Base-by-base conservation (phyloP, 2,113 vertebrate genomes). In the Nematolebias whitei region DNA sequence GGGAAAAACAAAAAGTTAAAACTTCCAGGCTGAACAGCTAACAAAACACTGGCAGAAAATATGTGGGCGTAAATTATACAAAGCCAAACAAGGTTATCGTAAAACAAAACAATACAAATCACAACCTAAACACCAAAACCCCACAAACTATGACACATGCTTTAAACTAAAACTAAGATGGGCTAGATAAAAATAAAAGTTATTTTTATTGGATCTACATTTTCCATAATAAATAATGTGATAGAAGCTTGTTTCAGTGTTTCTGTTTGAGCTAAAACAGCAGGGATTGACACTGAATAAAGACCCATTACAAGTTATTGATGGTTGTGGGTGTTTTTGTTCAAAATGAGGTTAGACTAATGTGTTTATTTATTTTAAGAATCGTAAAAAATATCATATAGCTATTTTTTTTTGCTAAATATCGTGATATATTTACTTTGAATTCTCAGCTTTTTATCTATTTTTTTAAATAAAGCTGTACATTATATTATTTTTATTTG, bases 201-300 rank as follows among this genome's bases (percentile, higher is more conserved):
- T 38, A 60, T 67, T 72, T 79, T n/a, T 60, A 75, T 70, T 82
- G 54, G 63, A 60, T 79, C 65, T 62, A 74, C 68, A 53, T 83
- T 78, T 82, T 55, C 20, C 67, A n/a, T 55, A 32, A 58, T 80
- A 62, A 79, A 80, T 64, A 82, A 76, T 67, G 68, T 41, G 9
- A 43, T 62, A 53, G 39, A 52, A 63, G 62, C 29, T 61, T 73
- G 69, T 63, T 65, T 82, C 47, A 55, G 73, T 59, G 60, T 40
- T 61, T 73, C 62, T 58, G 67, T 45, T 68, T 61, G 12, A 65
- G 67, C 75, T 84, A 67, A 76, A 76, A 53, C 63, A 47, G 22
- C 47, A 40, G 43, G 48, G 60, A 80, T 12, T 50, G 56, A 61
- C 63, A 55, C 12, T 53, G 55, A 56, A 56, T 48, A 20, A 38